Evolutionary conservation across 2,888 invertebrate genomes (phyloP), one percentile per base, ranked within the genome.

Genomic region (Steinernema scapterisci): DNA sequence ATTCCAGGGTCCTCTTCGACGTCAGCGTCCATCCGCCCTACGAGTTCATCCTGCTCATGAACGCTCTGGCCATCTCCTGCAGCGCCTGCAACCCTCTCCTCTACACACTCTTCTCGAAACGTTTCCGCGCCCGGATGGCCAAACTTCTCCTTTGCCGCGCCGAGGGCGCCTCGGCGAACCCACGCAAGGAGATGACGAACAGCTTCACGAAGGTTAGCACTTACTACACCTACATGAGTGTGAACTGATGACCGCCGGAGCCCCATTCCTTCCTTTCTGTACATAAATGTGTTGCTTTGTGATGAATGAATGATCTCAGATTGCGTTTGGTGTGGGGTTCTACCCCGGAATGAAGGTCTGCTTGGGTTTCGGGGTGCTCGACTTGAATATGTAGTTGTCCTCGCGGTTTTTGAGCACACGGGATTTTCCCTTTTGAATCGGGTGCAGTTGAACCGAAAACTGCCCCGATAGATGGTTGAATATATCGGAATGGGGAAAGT

Each of bases 51-150:
- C 79, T 86, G 2, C 71, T 83, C 1, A 79, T 85, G 78, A 86
- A 86, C 72, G 86, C 85, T 0, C 73, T 86, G 43, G 82, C 86
- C 9, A 81, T 86, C 80, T 82, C 82, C 19, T 86, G 86, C 75
- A 82, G 82, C 16, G 86, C 86, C 16, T 83, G 83, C 70, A 86
- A 86, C 71, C 86, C 86, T 7, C 79, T 86, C 9, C 81, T 86
- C 27, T 86, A 86, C 76, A 85, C 86, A 0, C 80, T 86, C 9
- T 86, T 86, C 80, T 85, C 85, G 5, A 80, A 80, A 6, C 79
- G 83, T 31, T 86, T 86, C 74, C 75, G 84, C 23, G 48, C 72
- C 27, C 74, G 82, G 45, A 83, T 81, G 72, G 73, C 72, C 23
- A 71, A 72, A 6, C 46, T 81, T 23, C 52, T 81, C 23, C 63